phyloP scores from a whole-genome alignment of 2,797 vertebrate species.

The Aldrovandia affinis region DNA sequence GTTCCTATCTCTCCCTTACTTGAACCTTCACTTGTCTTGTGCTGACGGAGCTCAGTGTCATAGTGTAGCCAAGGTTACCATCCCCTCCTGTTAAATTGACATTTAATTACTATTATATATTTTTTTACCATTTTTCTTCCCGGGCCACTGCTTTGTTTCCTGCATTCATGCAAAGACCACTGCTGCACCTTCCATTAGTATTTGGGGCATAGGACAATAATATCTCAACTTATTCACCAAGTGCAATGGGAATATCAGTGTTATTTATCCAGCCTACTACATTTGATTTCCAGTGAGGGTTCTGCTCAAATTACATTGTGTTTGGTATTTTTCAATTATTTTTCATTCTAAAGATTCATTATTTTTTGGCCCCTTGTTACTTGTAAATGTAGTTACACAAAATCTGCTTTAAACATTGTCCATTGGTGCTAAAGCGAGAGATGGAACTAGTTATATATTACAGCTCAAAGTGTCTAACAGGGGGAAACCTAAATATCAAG shows the following conservation, averaged over 20 bases:
- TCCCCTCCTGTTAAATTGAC: neutral
- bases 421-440: too few species aligned
- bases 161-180: too few species aligned
- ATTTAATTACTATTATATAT: too few species aligned
- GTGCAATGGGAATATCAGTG: neutral
- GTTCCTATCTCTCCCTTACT: neutral
- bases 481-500: too few species aligned
- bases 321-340: neutral
- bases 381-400: neutral
- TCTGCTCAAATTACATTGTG: neutral
- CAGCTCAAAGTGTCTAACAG: too few species aligned
- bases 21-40: neutral
- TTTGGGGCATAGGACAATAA: too few species aligned
- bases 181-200: too few species aligned
- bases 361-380: neutral
- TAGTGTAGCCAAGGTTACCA: neutral
- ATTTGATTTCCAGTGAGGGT: neutral
- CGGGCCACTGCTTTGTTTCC: too few species aligned
- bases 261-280: neutral
- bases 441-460: too few species aligned
- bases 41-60: neutral
- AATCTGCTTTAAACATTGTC: neutral
- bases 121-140: too few species aligned
- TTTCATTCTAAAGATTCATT: neutral
- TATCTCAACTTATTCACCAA: neutral